Percentiles rank a stretch among this genome's conserved stretches.
phyloP scores from a whole-genome alignment of 2,797 vertebrate species.

The Emys orbicularis region DNA sequence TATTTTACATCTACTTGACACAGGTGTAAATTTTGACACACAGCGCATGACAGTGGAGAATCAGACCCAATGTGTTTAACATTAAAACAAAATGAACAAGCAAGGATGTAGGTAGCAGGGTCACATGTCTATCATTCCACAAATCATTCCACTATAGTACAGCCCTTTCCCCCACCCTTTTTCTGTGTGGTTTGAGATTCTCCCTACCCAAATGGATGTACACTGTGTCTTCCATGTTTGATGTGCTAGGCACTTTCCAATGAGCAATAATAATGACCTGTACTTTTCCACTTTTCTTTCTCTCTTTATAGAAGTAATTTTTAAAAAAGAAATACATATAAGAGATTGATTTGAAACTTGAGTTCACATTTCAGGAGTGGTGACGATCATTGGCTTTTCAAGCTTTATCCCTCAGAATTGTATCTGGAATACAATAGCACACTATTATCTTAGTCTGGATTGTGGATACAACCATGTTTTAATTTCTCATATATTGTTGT shows the following conservation, averaged over 20 bases:
- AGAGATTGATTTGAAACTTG: conserved; percentile 9
- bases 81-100: too few relatives aligned
- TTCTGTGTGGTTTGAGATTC: background rate
- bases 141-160: too few relatives aligned
- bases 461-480: background rate
- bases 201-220: too few relatives aligned
- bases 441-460: background rate
- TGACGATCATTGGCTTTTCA: conserved; percentile 12
- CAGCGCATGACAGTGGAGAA: background rate
- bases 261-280: background rate
- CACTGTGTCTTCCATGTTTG: background rate
- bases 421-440: background rate
- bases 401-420: background rate
- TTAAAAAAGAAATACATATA: background rate
- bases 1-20: background rate
- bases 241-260: too few relatives aligned
- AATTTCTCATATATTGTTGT: background rate
- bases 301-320: too few relatives aligned
- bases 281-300: background rate
- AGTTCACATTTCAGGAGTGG: background rate
- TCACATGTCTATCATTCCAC: too few relatives aligned
- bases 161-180: background rate
- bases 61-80: background rate
- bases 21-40: background rate
- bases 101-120: too few relatives aligned